These are phyloP conservation scores for Podocnemis expansa DNA, from an alignment of 2,113 vertebrate species.

Conservation along the genomic window DNA sequence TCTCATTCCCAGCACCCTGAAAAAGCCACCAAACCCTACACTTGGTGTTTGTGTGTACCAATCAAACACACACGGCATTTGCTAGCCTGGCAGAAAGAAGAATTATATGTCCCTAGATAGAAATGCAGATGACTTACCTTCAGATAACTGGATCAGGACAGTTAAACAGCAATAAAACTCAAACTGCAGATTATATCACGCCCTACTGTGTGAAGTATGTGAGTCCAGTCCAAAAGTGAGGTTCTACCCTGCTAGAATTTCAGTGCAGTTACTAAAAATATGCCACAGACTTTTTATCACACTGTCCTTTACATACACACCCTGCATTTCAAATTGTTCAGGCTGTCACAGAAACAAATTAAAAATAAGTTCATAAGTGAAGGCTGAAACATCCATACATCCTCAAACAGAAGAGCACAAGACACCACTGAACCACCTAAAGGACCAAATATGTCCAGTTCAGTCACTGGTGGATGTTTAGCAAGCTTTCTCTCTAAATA, in stretches of 20 bases:
- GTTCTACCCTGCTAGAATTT: not conserved
- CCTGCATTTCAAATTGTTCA: constrained; percentile 67
- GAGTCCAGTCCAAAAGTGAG: not conserved
- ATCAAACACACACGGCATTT: not conserved
- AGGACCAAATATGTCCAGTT: constrained; percentile 63
- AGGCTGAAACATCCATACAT: constrained; percentile 32
- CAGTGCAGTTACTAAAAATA: constrained; percentile 42
- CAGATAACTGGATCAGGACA: not conserved
- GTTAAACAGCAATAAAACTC: not conserved
- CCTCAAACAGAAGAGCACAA: constrained; percentile 65
- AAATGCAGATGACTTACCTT: not conserved
- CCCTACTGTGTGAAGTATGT: not conserved
- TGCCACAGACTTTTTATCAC: constrained; percentile 46
- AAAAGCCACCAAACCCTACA: not conserved
- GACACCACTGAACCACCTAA: constrained; percentile 43
- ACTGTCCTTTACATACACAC: constrained; percentile 46
- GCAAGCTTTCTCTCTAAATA: constrained; percentile 61
- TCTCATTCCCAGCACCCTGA: not conserved
- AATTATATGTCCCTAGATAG: not conserved
- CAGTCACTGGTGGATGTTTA: constrained; percentile 54
- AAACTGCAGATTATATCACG: not conserved
- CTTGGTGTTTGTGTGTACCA: not conserved
- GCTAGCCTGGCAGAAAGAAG: not conserved
- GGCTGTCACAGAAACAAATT: constrained; percentile 59
- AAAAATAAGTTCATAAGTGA: constrained; percentile 60